These are phyloP conservation scores for Ariolimax columbianus DNA, from an alignment of 2,888 invertebrate genomes.

Conservation along the genomic window DNA sequence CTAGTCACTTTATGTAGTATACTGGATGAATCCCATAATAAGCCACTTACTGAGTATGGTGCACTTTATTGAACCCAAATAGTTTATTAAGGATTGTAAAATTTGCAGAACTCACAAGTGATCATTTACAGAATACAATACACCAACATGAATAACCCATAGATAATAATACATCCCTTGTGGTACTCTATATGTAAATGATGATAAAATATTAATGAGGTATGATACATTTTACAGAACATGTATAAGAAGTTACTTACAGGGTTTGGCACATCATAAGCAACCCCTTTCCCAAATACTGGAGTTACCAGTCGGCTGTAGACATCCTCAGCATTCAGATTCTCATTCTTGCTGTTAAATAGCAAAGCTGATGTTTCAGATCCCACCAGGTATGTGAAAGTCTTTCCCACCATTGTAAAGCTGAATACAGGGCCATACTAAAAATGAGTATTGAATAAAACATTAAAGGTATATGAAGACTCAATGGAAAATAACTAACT, in stretches of 20 bases:
- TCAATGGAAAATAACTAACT: background rate
- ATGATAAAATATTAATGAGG: background rate
- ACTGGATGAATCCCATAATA: too few relatives aligned
- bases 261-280: constrained; percentile 72
- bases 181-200: too few relatives aligned
- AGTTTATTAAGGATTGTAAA: too few relatives aligned
- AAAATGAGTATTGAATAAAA: background rate
- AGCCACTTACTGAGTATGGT: too few relatives aligned
- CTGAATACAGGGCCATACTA: constrained; percentile 76
- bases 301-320: constrained; percentile 72
- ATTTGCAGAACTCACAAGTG: too few relatives aligned
- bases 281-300: constrained; percentile 75
- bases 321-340: constrained; percentile 75
- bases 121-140: too few relatives aligned
- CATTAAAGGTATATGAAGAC: background rate
- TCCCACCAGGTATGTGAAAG: constrained; percentile 74
- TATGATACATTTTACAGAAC: background rate
- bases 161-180: too few relatives aligned
- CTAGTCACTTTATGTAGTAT: too few relatives aligned
- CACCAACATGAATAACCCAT: too few relatives aligned
- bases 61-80: too few relatives aligned
- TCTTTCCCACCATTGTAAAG: constrained; percentile 75
- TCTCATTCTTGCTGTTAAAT: constrained; percentile 75
- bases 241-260: constrained; percentile 56
- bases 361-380: constrained; percentile 68